Evolutionary conservation across 2,888 invertebrate genomes (phyloP).

Genomic region (Brachyopa scutellaris): DNA sequence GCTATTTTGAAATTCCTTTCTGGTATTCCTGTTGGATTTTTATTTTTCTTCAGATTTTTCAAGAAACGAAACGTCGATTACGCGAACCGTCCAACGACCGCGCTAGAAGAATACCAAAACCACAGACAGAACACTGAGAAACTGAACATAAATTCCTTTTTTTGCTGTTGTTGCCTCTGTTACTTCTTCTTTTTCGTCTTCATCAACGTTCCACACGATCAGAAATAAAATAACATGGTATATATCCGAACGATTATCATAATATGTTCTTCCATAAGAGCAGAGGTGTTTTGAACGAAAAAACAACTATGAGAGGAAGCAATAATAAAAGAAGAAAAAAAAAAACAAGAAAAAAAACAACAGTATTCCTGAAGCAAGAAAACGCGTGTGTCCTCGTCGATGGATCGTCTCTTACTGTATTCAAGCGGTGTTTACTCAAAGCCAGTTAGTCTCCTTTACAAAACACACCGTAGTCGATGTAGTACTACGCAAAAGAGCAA

Average conservation of each 20-base stretch:
- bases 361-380: conserved; percentile 74
- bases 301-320: conserved; percentile 16
- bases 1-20: conserved; percentile 53
- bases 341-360: conserved; percentile 44
- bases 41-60: too few species aligned
- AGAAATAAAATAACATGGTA: conserved; percentile 57
- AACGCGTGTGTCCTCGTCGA: conserved; percentile 82
- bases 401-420: conserved; percentile 82
- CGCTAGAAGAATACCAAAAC: conserved; percentile 67
- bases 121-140: conserved; percentile 73
- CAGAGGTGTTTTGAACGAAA: conserved; percentile 44
- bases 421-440: conserved; percentile 79
- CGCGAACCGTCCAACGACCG: conserved; percentile 67
- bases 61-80: conserved; percentile 52
- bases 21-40: conserved; percentile 64
- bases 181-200: conserved; percentile 52
- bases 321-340: conserved; percentile 17
- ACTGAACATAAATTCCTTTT: conserved; percentile 72
- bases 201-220: conserved; percentile 57
- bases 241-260: conserved; percentile 61
- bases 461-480: conserved; percentile 69
- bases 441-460: conserved; percentile 78
- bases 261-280: conserved; percentile 61
- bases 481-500: conserved; percentile 47
- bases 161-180: conserved; percentile 27